Base-by-base conservation (phyloP, 2,113 vertebrate species). In the Platichthys stellatus region DNA sequence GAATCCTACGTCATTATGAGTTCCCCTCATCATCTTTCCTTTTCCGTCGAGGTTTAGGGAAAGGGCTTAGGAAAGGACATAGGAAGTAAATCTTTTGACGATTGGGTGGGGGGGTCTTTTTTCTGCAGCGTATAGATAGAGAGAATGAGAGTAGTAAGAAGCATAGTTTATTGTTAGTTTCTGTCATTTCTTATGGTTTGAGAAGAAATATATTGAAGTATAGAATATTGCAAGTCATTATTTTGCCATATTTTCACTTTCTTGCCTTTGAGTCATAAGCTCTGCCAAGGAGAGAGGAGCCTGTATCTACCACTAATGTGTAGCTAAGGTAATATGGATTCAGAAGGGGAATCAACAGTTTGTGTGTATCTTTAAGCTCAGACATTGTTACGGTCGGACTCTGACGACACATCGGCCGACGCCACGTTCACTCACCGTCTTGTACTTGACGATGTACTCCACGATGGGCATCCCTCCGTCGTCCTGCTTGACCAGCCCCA, bases 391-490 rank as follows among this genome's bases (percentile, higher is more conserved):
- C 4, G 21, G 3, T 3, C 2, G 28, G 43, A 61, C 4, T 72
- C 14, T 24, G 69, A 58, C 2, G 18, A 49, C 18, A 24, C 24
- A 56, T 47, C 15, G 17, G 45, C 45, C 4, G 14, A 47, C 12
- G 45, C 15, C 45, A 47, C 3, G 47, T 18, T 51, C 75, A 96
- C 97, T 97, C 93, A 99, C 98, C 83, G 96, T 97, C 91, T 97
- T 96, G 59, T 99, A 99, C 90, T 97, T 99, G 74, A 99, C 94
- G 3, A 99, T 97, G 68, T 99, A 99, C 90, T 98, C 97, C 92
- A 99, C 90, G 72, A 99, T 98, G 62, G 98, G 97, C 70, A 98
- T 96, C 13, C 98, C 98, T 65, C 98, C 97, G 24, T 99, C 98
- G 40, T 99, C 98, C 85, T 99, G 98, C 81, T 98, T 98, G 76